Base-by-base conservation (phyloP, 2,113 vertebrate species). In the Leptodactylus fuscus region DNA sequence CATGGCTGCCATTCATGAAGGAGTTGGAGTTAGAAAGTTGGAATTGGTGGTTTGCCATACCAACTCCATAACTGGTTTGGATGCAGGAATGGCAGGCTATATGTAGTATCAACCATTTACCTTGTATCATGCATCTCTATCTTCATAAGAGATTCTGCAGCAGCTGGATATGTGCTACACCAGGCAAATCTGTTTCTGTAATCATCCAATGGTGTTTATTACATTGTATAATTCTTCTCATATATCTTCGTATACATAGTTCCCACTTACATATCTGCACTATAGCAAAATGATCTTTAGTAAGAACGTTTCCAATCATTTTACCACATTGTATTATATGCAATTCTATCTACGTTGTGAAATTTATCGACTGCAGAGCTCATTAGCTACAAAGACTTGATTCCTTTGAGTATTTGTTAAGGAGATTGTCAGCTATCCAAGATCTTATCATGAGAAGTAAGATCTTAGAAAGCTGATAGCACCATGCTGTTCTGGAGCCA, bases 381-480 rank as follows among this genome's bases (percentile, higher is more conserved):
- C 81, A 73, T 82, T 71, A 82, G 81, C 27, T 36, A 20, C 22
- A 44, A 16, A 41, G 36, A 58, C 24, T 29, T 44, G 22, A 44
- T 15, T 60, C 69, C 34, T 44, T 29, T 27, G 81, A 71, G 32
- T 44, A 53, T 41, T 71, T 53, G 65, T 70, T 71, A 51, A 36
- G 27, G 18, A 51, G 29, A 36, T 24, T 51, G 62, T 51, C 65
- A 82, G 62, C 60, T 82, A 70, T 69, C 11, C 32, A 53, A 53
- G 44, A 53, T 48, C 11, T 67, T 67, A 81, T 20, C 18, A 62
- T 34, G 65, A 51, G 67, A 82, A 51, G 20, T 24, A 51, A 82
- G 60, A 46, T 51, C 48, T 15, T 5, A 51, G 36, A 34, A 22
- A 38, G 65, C 13, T 82, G 65, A 24, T 82, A 36, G 11, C 20